These are phyloP conservation scores for Hylomyscus alleni DNA, from an alignment of 2,797 vertebrate genomes.

Conservation along the genomic window DNA sequence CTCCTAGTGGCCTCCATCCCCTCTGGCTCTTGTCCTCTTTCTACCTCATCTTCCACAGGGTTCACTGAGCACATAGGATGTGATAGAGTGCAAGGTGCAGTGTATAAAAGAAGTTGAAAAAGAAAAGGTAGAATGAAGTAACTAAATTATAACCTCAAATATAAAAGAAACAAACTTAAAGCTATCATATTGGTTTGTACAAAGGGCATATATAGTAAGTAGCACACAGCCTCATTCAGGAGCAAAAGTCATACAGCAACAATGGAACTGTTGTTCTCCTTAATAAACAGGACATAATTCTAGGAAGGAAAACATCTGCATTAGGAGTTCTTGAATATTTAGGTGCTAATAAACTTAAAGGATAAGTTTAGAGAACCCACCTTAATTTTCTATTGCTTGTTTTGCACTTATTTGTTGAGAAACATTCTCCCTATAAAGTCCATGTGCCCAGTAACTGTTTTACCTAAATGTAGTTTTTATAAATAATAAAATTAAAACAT, in stretches of 20 bases:
- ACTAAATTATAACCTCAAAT: not conserved
- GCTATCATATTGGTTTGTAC: not conserved
- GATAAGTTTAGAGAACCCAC: not conserved
- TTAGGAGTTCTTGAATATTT: not conserved
- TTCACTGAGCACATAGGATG: not conserved
- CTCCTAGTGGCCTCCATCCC: not conserved
- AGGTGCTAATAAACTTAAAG: not conserved
- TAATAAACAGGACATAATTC: not conserved
- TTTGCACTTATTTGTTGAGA: not conserved
- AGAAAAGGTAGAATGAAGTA: not conserved
- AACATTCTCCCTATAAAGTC: not conserved
- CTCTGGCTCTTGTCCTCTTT: not conserved
- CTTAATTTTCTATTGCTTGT: not conserved
- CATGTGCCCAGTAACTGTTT: not conserved
- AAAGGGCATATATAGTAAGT: not conserved
- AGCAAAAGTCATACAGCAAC: not conserved
- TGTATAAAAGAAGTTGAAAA: not conserved
- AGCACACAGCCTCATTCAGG: not conserved
- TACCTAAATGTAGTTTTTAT: not conserved
- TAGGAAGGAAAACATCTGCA: not conserved
- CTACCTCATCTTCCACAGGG: not conserved
- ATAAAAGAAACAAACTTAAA: not conserved
- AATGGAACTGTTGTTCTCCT: not conserved
- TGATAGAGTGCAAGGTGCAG: not conserved
- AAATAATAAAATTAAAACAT: not conserved